Conservation (phyloP, 2,113 vertebrate genomes). For the Heteronetta atricapilla region DNA sequence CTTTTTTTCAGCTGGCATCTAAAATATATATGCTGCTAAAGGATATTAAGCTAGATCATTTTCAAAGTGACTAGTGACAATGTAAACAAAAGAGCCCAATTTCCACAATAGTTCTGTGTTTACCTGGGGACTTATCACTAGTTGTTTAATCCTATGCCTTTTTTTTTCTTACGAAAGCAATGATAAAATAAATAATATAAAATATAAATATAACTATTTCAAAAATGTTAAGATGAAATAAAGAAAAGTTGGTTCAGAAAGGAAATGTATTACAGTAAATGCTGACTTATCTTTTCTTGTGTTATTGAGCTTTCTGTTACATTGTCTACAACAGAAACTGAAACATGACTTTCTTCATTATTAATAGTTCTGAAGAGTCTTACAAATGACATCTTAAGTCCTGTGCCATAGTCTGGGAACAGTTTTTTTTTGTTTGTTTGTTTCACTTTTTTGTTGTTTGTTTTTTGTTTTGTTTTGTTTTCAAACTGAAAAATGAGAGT, state of each 20-base stretch:
- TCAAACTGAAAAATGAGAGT: not conserved
- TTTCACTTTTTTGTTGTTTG: not conserved
- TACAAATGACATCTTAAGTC: not conserved
- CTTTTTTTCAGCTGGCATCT: not conserved
- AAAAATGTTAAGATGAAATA: not conserved
- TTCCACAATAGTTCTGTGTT: not conserved
- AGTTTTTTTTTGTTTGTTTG: not conserved
- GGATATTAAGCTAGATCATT: not conserved
- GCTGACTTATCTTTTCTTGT: not conserved
- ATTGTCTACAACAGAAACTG: not conserved
- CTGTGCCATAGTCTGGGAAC: not conserved
- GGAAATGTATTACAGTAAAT: not conserved
- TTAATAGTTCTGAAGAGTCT: not conserved
- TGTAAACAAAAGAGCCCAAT: not conserved
- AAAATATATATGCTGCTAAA: not conserved
- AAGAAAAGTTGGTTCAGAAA: not conserved
- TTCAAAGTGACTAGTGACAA: not conserved
- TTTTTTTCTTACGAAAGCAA: not conserved
- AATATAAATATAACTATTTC: not conserved
- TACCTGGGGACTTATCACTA: fast-evolving
- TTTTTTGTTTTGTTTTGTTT: not conserved
- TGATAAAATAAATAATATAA: not conserved
- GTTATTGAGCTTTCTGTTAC: not conserved
- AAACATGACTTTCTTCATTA: not conserved
- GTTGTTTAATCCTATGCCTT: not conserved